phyloP scores from a whole-genome alignment of 2,888 invertebrate species.

The Stenodema calcarata region DNA sequence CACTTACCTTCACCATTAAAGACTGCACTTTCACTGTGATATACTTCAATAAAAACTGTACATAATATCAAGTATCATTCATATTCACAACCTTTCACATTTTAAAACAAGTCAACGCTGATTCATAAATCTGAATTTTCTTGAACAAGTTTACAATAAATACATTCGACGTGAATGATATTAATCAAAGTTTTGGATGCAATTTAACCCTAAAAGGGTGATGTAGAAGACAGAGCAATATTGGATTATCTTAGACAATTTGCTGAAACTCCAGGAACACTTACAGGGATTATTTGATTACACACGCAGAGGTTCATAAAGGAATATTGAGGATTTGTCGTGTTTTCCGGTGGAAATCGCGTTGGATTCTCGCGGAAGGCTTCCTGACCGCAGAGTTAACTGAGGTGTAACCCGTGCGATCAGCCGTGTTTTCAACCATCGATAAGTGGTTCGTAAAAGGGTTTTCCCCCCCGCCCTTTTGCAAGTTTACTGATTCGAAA shows the following conservation, averaged over 20 bases:
- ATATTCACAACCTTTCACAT: no score
- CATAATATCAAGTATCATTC: neutral
- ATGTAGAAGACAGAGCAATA: no score
- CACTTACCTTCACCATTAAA: slow-evolving; percentile 16
- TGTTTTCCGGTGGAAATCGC: neutral
- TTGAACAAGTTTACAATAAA: no score
- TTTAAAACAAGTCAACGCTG: no score
- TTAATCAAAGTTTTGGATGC: no score
- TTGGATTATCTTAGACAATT: no score
- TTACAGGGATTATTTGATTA: neutral
- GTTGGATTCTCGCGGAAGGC: neutral
- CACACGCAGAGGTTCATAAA: neutral
- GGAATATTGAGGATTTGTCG: neutral
- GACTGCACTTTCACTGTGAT: slow-evolving; percentile 17
- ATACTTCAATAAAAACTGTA: neutral
- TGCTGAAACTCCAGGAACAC: no score
- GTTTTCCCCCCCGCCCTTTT: slow-evolving; percentile 26
- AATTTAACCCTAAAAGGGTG: no score
- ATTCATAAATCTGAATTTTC: no score
- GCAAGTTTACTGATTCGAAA: neutral
- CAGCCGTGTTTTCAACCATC: neutral
- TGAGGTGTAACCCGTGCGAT: neutral
- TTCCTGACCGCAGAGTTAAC: neutral
- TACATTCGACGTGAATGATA: no score
- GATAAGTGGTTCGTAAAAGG: neutral